Base-by-base conservation (phyloP, 2,113 vertebrate genomes). In the Xiphophorus maculatus region DNA sequence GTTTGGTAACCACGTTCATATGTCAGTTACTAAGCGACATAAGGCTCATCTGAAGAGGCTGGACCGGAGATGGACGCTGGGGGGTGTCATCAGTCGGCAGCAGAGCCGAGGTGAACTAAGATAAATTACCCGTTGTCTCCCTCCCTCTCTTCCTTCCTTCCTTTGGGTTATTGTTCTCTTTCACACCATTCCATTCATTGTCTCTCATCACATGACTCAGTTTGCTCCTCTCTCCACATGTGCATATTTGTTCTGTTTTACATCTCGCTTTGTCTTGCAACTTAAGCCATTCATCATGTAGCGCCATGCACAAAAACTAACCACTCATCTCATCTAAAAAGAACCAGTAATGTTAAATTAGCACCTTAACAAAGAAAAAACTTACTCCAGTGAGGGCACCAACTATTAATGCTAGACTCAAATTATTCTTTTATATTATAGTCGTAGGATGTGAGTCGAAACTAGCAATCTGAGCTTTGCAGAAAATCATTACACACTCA, bases 41-140 rank as follows among this genome's bases (percentile, higher is more conserved):
- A 98, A 98, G 94, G 96, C 97, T 93, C 97, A 98, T 88, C 96
- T 97, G 96, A 96, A 97, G 92, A 96, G 97, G 91, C 95, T 98
- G 96, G 97, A 98, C 96, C 97, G 97, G 93, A 96, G 97, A 93
- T 98, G 97, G 97, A 98, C 97, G 71, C 94, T 98, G 94, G 97
- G 97, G 88, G 97, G 97, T 92, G 96, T 97, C 94, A 96, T 97
- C 96, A 97, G 96, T 96, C 96, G 97, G 94, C 97, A 98, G 93
- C 97, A 98, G 92, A 97, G 96, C 94, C 96, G 96, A 97, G 97
- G 97, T 98, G 97, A 98, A 93, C 81, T 82, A 88, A 87, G 79
- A 84, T 86, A 76, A 80, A 87, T 66, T 76, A 82, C 71, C 69
- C 85, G 66, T 67, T 80, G 51, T 72, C 74, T 81, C 78, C 77